These are phyloP conservation scores for Noctua janthe DNA, from an alignment of 2,888 invertebrate genomes.

Conservation along the genomic window DNA sequence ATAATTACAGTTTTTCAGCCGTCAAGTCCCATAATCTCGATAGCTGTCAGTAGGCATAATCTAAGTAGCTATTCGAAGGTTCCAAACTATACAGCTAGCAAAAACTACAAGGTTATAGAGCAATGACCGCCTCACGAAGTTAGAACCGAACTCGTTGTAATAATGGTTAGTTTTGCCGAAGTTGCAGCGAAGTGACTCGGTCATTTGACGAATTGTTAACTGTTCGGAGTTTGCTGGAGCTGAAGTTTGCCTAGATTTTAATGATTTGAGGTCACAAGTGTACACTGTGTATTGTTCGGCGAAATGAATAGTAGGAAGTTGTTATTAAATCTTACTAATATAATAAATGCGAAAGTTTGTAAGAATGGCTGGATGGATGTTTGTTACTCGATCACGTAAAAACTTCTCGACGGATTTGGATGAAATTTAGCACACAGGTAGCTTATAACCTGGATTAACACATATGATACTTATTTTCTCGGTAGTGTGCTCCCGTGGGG, in stretches of 20 bases:
- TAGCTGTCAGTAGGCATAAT: neutral
- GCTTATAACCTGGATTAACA: too few relatives aligned
- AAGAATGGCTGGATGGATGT: too few relatives aligned
- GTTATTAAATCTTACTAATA: too few relatives aligned
- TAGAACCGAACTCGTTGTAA: constrained; percentile 33
- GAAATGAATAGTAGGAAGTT: neutral
- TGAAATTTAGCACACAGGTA: too few relatives aligned
- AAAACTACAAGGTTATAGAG: constrained; percentile 62
- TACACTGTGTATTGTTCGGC: constrained; percentile 13
- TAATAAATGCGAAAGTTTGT: too few relatives aligned
- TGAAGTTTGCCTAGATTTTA: constrained; percentile 36
- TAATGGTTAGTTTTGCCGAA: constrained; percentile 45
- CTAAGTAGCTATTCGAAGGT: constrained; percentile 15
- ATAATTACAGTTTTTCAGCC: neutral
- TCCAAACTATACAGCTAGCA: constrained; percentile 20
- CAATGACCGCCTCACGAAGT: constrained; percentile 53
- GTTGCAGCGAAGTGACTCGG: constrained; percentile 41
- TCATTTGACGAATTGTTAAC: constrained; percentile 21
- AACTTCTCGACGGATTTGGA: too few relatives aligned
- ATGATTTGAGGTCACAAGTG: constrained; percentile 36
- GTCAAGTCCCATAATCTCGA: neutral
- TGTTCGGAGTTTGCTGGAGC: constrained; percentile 20
- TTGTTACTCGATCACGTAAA: too few relatives aligned
- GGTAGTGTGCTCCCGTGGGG: too few relatives aligned
- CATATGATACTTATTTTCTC: too few relatives aligned